These are phyloP conservation scores for Labeo catla DNA, from an alignment of 2,113 vertebrate species.

Conservation along the genomic window DNA sequence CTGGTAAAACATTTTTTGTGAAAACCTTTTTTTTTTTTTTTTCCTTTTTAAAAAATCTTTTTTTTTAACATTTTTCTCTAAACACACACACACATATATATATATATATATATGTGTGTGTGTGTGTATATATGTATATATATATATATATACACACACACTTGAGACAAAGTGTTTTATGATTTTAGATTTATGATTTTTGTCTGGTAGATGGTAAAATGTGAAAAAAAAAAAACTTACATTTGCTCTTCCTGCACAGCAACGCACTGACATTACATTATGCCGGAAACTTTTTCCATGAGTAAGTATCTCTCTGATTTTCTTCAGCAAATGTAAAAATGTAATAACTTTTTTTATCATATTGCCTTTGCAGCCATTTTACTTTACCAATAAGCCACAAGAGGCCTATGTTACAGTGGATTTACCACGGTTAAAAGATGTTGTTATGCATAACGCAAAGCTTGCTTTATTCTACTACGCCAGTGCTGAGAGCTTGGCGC, in stretches of 20 bases:
- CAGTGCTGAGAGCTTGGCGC: constrained; percentile 32
- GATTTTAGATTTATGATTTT: too few relatives aligned
- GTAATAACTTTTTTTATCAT: constrained; percentile 18
- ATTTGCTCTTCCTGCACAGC: background rate
- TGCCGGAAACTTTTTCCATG: background rate
- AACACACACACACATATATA: too few relatives aligned
- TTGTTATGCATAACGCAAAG: background rate
- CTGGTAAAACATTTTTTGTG: too few relatives aligned
- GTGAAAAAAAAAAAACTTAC: too few relatives aligned
- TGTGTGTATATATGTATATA: too few relatives aligned
- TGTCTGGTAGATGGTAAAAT: too few relatives aligned
- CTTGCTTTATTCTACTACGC: background rate
- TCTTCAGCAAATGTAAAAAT: background rate
- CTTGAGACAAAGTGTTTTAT: too few relatives aligned
- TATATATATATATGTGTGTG: too few relatives aligned
- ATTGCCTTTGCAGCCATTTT: constrained; percentile 5
- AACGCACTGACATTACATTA: background rate
- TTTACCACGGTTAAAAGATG: background rate
- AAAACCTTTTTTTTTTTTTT: too few relatives aligned
- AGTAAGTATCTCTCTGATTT: background rate
- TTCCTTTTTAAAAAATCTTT: too few relatives aligned
- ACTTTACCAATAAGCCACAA: background rate
- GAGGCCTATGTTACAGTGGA: constrained; percentile 37
- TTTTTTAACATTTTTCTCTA: too few relatives aligned
- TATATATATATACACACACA: too few relatives aligned